A percentile compares a stretch with the other conserved stretches of the same genome.
Conservation (phyloP, 2,888 invertebrate species). For the Idaea dimidiata region DNA sequence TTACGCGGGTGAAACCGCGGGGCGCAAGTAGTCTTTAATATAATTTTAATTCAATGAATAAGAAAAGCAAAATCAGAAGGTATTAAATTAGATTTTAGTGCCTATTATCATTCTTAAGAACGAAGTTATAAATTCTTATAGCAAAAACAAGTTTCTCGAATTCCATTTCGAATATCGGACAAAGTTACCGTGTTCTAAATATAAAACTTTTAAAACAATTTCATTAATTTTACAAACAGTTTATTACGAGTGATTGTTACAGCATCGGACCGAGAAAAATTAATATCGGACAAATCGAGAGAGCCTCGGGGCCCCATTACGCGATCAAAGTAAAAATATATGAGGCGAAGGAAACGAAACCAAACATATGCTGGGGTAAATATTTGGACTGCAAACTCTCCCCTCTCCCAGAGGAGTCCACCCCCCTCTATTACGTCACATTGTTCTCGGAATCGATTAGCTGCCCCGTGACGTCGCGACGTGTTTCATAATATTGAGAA, state of each 20-base stretch:
- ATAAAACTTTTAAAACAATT: conserved; percentile 6
- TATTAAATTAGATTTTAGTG: no score
- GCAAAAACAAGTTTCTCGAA: background rate
- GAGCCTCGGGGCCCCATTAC: conserved; percentile 70
- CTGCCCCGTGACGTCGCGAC: conserved; percentile 57
- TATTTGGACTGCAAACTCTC: conserved; percentile 66
- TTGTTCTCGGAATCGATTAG: conserved; percentile 77
- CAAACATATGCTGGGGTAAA: conserved; percentile 77
- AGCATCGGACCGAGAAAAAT: conserved; percentile 47
- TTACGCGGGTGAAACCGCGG: no score
- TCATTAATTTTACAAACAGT: conserved; percentile 10
- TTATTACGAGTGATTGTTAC: conserved; percentile 22
- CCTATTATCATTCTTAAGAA: background rate
- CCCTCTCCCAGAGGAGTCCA: conserved; percentile 39
- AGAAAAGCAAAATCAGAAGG: no score
- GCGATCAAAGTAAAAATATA: conserved; percentile 78
- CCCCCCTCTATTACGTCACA: conserved; percentile 67
- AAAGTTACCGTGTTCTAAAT: background rate
- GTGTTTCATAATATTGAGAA: conserved; percentile 49
- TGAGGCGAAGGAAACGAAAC: conserved; percentile 79
- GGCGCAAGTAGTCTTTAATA: no score
- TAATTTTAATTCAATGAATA: no score
- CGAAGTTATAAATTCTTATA: no score
- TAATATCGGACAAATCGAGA: conserved; percentile 72
- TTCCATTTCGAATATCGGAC: background rate